Evolutionary conservation across 2,113 vertebrate species (phyloP).

Genomic region (Sylvilagus bachmani): DNA sequence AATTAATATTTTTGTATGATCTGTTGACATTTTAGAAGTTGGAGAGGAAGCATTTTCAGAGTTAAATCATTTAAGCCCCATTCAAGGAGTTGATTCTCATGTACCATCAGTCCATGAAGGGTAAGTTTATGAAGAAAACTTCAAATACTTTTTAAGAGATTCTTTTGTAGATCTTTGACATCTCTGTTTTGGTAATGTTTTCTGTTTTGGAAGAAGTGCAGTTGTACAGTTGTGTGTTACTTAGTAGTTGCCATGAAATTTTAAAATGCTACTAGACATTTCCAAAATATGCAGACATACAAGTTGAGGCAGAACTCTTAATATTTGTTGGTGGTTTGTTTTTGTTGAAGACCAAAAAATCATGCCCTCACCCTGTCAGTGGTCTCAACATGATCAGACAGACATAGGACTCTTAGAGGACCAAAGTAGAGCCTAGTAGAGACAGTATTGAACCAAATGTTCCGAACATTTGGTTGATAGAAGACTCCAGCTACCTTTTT

Average conservation of each 20-base stretch:
- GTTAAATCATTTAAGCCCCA: slow-evolving; percentile 40
- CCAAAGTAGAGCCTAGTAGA: neutral
- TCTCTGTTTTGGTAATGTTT: neutral
- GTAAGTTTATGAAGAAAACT: slow-evolving; percentile 76
- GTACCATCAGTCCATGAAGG: slow-evolving; percentile 65
- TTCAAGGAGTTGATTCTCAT: slow-evolving; percentile 68
- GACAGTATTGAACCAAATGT: neutral
- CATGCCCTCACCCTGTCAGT: neutral
- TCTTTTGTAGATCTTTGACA: neutral
- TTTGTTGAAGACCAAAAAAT: neutral
- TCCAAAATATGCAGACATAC: neutral
- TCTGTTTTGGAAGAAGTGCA: neutral
- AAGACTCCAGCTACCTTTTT: neutral
- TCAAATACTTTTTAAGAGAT: neutral
- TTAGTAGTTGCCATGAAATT: neutral
- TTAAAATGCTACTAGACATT: neutral
- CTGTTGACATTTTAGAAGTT: slow-evolving; percentile 77
- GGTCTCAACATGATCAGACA: neutral
- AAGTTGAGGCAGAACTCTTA: neutral
- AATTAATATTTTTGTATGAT: slow-evolving; percentile 43
- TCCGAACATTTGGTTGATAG: neutral
- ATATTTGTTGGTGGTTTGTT: neutral
- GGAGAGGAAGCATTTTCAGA: slow-evolving; percentile 31
- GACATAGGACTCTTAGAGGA: neutral
- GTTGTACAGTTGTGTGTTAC: neutral